These are phyloP conservation scores for Hypanus sabinus DNA, from an alignment of 2,113 vertebrate species.

Conservation along the genomic window DNA sequence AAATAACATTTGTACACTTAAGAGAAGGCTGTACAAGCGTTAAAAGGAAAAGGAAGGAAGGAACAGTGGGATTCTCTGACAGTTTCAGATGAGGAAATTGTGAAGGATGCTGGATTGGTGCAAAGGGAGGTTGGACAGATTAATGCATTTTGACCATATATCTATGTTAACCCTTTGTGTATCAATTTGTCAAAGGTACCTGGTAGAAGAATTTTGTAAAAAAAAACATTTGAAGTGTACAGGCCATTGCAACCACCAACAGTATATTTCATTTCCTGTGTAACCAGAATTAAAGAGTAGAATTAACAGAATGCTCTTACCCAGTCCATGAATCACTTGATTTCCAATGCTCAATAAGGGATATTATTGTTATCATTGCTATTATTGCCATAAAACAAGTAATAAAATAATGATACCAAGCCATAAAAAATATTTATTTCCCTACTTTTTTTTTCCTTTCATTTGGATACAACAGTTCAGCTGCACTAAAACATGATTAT, in stretches of 20 bases:
- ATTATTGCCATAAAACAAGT: too few relatives aligned
- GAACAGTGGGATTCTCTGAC: too few relatives aligned
- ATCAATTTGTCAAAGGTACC: not conserved
- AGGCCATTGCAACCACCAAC: not conserved
- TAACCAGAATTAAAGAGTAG: not conserved
- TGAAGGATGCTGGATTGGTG: too few relatives aligned
- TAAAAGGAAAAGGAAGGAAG: too few relatives aligned
- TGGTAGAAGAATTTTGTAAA: not conserved
- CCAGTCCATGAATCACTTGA: not conserved
- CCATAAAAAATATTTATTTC: not conserved
- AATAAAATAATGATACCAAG: too few relatives aligned
- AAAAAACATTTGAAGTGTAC: not conserved
- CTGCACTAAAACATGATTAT: too few relatives aligned
- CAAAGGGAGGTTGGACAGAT: too few relatives aligned
- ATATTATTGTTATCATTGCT: not conserved
- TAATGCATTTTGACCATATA: not conserved
- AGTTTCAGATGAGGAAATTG: too few relatives aligned
- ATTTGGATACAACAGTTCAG: not conserved
- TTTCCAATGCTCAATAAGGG: not conserved
- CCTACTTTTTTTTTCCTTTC: not conserved
- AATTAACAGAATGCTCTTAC: not conserved
- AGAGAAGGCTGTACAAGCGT: too few relatives aligned
- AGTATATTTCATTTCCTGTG: not conserved
- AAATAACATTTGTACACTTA: too few relatives aligned
- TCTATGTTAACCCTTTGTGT: too few relatives aligned